phyloP scores from a whole-genome alignment of 1,140 invertebrate species.

The Rhopalosiphum padi region DNA sequence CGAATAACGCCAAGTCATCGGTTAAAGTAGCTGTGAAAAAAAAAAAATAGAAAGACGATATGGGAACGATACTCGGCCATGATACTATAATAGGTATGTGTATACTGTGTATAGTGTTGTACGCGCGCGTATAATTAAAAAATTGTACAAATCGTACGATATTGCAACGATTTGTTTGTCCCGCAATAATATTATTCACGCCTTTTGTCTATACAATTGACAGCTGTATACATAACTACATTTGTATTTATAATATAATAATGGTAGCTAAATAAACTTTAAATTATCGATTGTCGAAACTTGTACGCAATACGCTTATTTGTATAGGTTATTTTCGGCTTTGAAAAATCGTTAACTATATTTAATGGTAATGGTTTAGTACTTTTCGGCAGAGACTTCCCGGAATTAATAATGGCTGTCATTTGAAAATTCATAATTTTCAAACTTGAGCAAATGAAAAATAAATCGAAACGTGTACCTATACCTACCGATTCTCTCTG shows the following conservation, averaged over 20 bases:
- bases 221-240: not conserved
- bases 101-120: not conserved
- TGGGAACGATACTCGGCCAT: not conserved
- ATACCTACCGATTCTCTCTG: not conserved
- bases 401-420: not conserved
- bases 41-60: not conserved
- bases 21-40: constrained; percentile 11
- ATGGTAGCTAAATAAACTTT: not conserved
- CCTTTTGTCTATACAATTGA: not conserved
- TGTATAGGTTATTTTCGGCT: not conserved
- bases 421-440: not conserved
- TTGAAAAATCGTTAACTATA: not conserved
- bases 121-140: not conserved
- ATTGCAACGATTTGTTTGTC: not conserved
- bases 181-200: not conserved
- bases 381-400: not conserved
- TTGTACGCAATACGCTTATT: not conserved
- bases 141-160: not conserved
- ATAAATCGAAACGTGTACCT: not conserved
- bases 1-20: constrained; percentile 3
- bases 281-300: not conserved
- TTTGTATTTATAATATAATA: not conserved
- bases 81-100: not conserved
- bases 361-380: not conserved
- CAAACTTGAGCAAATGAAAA: not conserved